These are phyloP conservation scores for Poeciliopsis occidentalis DNA, from an alignment of 2,113 vertebrate genomes.

Conservation along the genomic window DNA sequence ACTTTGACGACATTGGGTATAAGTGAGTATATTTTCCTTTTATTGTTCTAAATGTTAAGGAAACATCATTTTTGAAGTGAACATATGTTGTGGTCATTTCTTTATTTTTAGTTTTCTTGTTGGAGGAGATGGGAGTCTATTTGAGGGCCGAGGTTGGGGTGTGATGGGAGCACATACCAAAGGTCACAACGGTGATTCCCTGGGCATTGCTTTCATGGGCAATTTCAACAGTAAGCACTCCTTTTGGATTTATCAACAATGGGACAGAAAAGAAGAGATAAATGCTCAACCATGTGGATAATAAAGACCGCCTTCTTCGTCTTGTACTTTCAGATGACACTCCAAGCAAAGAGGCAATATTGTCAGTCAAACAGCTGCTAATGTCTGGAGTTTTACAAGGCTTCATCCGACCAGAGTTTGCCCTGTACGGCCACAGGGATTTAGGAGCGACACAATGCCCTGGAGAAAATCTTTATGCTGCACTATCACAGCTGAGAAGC, in stretches of 20 bases:
- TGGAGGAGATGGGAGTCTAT: conserved; percentile 77
- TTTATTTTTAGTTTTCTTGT: conserved; percentile 80
- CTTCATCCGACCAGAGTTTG: conserved; percentile 42
- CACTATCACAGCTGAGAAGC: conserved; percentile 40
- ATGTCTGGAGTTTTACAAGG: conserved; percentile 49
- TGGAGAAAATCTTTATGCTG: conserved; percentile 63
- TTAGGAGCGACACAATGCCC: conserved; percentile 68
- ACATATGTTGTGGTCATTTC: neutral
- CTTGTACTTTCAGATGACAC: conserved; percentile 60
- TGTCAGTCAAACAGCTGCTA: conserved; percentile 59
- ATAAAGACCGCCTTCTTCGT: neutral
- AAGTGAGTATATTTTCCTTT: conserved; percentile 68
- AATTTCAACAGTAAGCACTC: conserved; percentile 75
- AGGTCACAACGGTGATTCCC: conserved; percentile 76
- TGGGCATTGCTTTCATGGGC: conserved; percentile 85
- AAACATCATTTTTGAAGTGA: neutral
- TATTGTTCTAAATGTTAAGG: neutral
- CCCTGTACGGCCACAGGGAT: conserved; percentile 71
- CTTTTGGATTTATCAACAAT: neutral
- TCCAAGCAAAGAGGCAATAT: conserved; percentile 50
- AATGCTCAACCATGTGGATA: neutral
- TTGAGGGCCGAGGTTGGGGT: conserved; percentile 84
- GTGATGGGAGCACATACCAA: conserved; percentile 78
- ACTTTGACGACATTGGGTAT: conserved; percentile 81
- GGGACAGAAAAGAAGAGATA: neutral